These are phyloP conservation scores for Apantesis nais DNA, from an alignment of 2,888 invertebrate genomes.

Conservation along the genomic window DNA sequence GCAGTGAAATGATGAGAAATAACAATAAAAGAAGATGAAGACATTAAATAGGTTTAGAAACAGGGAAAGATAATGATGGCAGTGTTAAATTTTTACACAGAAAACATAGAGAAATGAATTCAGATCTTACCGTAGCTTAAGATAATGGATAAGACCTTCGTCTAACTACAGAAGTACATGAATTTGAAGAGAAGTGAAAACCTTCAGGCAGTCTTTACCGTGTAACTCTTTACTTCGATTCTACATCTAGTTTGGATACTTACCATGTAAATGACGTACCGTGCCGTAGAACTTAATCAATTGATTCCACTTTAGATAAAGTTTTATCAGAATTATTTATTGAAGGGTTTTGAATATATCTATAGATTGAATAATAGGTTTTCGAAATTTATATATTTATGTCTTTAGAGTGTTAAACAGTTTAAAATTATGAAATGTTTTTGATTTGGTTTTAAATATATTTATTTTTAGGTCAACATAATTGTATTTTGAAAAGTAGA, in stretches of 20 bases:
- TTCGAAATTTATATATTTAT: not conserved
- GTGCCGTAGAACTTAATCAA: not conserved
- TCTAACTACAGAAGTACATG: not conserved
- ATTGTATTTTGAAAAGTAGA: not conserved
- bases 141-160: not conserved
- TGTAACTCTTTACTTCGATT: not conserved
- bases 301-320: constrained; percentile 5
- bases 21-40: not conserved
- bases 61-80: not conserved
- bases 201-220: not conserved
- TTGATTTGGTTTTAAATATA: not conserved
- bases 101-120: not conserved
- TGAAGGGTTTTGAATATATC: not conserved
- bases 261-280: constrained; percentile 5
- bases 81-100: not conserved
- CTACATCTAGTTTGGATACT: not conserved
- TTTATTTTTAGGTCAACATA: not conserved
- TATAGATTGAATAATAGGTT: not conserved
- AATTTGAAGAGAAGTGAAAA: not conserved
- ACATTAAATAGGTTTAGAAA: too few relatives aligned
- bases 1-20: not conserved
- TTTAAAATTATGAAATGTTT: not conserved
- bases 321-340: constrained; percentile 4
- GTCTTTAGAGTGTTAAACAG: not conserved
- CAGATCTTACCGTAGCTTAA: not conserved